Evolutionary conservation across 2,113 vertebrate species (phyloP).

Genomic region (Bos indicus): DNA sequence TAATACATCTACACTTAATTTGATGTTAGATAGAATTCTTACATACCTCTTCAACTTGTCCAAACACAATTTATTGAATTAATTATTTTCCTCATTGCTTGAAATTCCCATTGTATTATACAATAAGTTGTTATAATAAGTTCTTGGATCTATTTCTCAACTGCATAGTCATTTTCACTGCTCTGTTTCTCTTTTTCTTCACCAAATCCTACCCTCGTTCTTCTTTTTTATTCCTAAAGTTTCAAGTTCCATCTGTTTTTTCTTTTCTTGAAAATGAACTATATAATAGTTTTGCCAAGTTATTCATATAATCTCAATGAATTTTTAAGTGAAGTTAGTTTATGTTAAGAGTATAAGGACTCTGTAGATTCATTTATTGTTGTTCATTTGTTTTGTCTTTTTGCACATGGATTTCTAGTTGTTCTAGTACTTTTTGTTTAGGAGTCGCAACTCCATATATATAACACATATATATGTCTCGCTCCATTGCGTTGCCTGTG

Average conservation of each 20-base stretch:
- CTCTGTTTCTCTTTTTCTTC: background rate
- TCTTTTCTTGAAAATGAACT: background rate
- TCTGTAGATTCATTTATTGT: background rate
- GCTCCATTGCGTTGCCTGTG: background rate
- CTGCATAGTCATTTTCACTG: background rate
- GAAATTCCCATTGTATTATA: constrained; percentile 35
- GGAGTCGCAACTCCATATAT: background rate
- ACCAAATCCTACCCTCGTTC: background rate
- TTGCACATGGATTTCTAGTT: background rate
- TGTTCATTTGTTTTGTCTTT: background rate
- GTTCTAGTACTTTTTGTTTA: background rate
- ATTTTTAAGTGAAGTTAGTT: background rate
- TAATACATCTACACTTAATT: constrained; percentile 47
- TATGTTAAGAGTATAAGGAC: background rate
- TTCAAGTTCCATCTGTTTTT: background rate
- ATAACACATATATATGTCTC: background rate
- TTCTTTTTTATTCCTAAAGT: background rate
- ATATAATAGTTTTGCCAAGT: background rate
- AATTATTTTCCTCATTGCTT: constrained; percentile 56
- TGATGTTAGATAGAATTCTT: constrained; percentile 45
- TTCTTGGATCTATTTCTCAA: background rate
- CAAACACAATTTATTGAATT: constrained; percentile 54
- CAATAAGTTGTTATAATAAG: constrained; percentile 41
- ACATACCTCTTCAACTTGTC: background rate
- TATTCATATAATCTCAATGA: background rate